Evolutionary conservation across 2,797 vertebrate species (phyloP), one percentile per base, ranked within the genome.

Genomic region (Phyllotis vaccarum): DNA sequence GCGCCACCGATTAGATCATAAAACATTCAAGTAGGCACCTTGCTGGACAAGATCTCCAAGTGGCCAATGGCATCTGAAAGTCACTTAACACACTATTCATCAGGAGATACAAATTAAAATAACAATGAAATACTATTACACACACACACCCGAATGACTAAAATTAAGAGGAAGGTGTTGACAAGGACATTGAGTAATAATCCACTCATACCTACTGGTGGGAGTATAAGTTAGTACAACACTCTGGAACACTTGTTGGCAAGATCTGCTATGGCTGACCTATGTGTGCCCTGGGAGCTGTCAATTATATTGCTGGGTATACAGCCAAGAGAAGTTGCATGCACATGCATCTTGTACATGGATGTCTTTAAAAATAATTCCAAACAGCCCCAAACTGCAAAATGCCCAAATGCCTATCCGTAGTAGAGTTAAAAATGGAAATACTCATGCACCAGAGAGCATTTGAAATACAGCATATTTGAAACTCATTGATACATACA

Each of bases 91-190:
- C 90, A 90, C 54, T 54, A 56, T 70, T 40, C 83, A 58, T 54
- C 68, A 74, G 81, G 66, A 86, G 78, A 95, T 89, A 54, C 54
- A 64, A 82, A 96, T 96, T 91, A 95, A 95, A 91, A 88, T 92
- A 31, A 79, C 54, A 76, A 82, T 16, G 60, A 95, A 83, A 91
- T 90, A n/a, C 68, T 88, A 40, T 60, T n/a, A n/a, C 34, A 86
- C 21, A 86, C 78, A 60, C 86, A 90, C 79, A 86, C 92, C 56
- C 22, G 49, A 92, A 96, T 93, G 90, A 96, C 89, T 96, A 86
- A 92, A 89, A 91, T 70, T 70, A 46, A 95, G 64, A 52, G 34
- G 37, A 13, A 46, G 74, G 66, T 88, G 70, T 86, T 90, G 95
- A 58, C 88, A 93, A 93, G 54, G 27, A 34, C 6, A n/a, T 4